Conservation (phyloP, 2,797 vertebrate species). For the Dendrocincla fuliginosa region DNA sequence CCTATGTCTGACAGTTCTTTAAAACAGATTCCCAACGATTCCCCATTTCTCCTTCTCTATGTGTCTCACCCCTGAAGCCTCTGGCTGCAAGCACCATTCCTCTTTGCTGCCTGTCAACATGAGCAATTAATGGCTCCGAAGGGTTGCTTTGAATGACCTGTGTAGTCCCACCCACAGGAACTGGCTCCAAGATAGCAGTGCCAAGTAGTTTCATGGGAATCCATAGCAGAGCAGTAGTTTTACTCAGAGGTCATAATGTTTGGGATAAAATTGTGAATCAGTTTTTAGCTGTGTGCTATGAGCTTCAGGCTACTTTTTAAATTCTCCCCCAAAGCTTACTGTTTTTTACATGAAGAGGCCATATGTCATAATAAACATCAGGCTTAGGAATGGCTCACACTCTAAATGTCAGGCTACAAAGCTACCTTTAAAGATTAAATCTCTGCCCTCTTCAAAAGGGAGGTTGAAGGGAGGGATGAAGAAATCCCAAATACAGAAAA, state of each 20-base stretch:
- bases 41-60: background rate
- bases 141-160: background rate
- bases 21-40: background rate
- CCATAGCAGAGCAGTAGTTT: background rate
- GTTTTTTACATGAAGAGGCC: conserved; percentile 55
- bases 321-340: conserved; percentile 59
- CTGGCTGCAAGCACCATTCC: background rate
- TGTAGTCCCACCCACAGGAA: conserved; percentile 31
- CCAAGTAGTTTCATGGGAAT: conserved; percentile 34
- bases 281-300: conserved; percentile 13
- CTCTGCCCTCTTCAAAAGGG: conserved; percentile 64
- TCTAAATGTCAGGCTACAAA: conserved; percentile 75
- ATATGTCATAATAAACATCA: conserved; percentile 64
- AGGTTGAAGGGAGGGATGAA: conserved; percentile 37
- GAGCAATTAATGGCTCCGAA: conserved; percentile 10
- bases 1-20: background rate
- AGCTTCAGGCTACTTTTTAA: conserved; percentile 44
- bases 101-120: conserved; percentile 20
- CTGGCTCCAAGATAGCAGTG: background rate
- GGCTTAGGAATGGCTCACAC: conserved; percentile 45
- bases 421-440: conserved; percentile 68
- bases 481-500: conserved; percentile 60
- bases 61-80: background rate
- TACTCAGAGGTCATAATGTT: conserved; percentile 39
- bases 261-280: conserved; percentile 56